A percentile compares a stretch with the other conserved stretches of the same genome.
These are phyloP conservation scores for Geophilus truncorum DNA, from an alignment of 2,888 invertebrate genomes.

Conservation along the genomic window DNA sequence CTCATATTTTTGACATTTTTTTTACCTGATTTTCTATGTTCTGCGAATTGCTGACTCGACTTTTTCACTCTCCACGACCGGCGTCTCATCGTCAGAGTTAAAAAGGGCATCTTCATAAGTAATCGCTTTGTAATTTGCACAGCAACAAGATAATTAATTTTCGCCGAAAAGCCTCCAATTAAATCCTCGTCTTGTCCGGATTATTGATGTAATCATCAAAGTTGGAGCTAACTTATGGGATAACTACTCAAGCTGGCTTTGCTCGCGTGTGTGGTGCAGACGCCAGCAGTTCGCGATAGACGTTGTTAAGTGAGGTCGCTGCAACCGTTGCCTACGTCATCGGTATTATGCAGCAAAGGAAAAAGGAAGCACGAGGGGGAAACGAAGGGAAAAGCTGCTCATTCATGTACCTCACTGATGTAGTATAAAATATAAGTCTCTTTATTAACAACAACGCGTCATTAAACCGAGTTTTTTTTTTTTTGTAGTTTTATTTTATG, in stretches of 20 bases:
- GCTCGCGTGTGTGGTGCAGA: neutral
- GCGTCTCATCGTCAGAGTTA: conserved; percentile 30
- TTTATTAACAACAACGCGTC: no score
- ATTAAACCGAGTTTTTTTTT: no score
- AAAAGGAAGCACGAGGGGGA: neutral
- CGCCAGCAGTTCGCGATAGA: neutral
- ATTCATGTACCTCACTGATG: neutral
- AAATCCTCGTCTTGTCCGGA: no score
- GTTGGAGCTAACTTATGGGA: neutral
- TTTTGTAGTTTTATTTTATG: neutral
- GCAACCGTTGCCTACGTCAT: neutral
- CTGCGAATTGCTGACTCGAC: neutral
- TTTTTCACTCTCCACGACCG: conserved; percentile 30
- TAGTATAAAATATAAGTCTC: no score
- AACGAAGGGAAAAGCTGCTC: neutral
- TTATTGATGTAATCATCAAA: neutral
- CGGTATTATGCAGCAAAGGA: neutral
- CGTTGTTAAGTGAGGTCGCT: neutral
- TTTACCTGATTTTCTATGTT: conserved; percentile 33
- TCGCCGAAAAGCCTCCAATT: no score
- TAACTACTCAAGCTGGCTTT: no score
- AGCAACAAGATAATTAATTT: no score
- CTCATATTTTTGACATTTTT: no score
- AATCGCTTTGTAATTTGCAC: no score
- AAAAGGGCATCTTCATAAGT: conserved; percentile 30